Evolutionary conservation across 1,140 invertebrate genomes (phyloP).

Genomic region (Hydropsyche tenuis): DNA sequence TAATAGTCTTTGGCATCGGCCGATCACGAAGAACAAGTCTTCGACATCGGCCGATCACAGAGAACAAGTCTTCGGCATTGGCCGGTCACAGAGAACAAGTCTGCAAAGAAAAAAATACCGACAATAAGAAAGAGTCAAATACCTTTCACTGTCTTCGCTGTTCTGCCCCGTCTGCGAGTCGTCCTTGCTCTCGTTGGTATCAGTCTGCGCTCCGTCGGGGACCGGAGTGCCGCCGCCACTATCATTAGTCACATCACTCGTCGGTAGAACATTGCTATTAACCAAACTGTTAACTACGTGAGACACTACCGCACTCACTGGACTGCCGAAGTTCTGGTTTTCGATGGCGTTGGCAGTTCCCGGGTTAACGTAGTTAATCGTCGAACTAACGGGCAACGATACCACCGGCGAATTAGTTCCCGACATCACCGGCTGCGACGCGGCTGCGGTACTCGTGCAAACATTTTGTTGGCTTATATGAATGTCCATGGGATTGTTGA

Average conservation of each 20-base stretch:
- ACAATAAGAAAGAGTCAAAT: not conserved
- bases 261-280: conserved; percentile 60
- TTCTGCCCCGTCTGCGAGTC: conserved; percentile 56
- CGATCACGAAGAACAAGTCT: not conserved
- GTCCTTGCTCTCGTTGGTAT: conserved; percentile 59
- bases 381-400: conserved; percentile 59
- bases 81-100: not conserved
- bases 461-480: conserved; percentile 54
- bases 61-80: not conserved
- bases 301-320: conserved; percentile 61
- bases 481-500: conserved; percentile 46
- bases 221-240: conserved; percentile 51
- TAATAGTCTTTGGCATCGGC: not conserved
- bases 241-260: conserved; percentile 58
- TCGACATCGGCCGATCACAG: not conserved
- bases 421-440: conserved; percentile 50
- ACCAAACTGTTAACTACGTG: conserved; percentile 60
- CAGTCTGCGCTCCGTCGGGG: conserved; percentile 54
- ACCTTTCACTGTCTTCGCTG: conserved; percentile 73
- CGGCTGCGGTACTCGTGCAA: conserved; percentile 50
- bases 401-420: conserved; percentile 63
- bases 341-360: conserved; percentile 53
- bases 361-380: conserved; percentile 55
- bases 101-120: not conserved
- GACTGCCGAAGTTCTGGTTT: conserved; percentile 62